Conservation (phyloP, 2,888 invertebrate genomes). For the Drymonia ruficornis region DNA sequence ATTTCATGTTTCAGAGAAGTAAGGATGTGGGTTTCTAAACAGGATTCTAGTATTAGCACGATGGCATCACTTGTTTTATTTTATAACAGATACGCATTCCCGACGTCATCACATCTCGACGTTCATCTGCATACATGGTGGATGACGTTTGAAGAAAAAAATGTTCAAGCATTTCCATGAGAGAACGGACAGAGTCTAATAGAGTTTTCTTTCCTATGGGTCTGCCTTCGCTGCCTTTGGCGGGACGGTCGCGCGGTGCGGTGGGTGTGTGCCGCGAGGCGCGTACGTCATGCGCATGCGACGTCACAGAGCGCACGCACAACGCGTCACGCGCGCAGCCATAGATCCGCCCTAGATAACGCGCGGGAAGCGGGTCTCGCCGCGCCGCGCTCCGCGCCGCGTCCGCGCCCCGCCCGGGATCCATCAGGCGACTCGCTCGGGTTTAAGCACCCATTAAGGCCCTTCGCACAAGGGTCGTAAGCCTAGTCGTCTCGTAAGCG, state of each 20-base stretch:
- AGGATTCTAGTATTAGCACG: constrained; percentile 21
- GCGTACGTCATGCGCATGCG: constrained; percentile 21
- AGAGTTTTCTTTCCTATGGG: no score
- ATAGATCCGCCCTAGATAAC: not conserved
- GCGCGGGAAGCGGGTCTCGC: constrained; percentile 9
- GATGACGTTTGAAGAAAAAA: not conserved
- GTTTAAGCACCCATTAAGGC: not conserved
- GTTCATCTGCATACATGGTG: no score
- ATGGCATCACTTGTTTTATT: constrained; percentile 4
- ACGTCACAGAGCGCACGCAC: constrained; percentile 31
- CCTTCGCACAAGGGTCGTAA: no score
- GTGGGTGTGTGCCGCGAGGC: constrained; percentile 7
- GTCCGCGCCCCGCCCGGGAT: no score
- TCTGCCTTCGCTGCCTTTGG: no score
- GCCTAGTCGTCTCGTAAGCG: no score
- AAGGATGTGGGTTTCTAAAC: constrained; percentile 23
- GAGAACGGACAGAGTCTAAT: no score
- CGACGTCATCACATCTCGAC: no score
- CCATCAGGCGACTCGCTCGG: constrained; percentile 5
- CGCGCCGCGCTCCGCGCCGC: constrained; percentile 9
- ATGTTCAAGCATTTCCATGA: no score
- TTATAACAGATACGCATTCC: not conserved
- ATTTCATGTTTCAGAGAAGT: constrained; percentile 18
- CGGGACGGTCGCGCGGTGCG: not conserved
- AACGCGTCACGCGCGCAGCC: constrained; percentile 33